Conservation (phyloP, 2,113 vertebrate species). For the Hassar affinis region DNA sequence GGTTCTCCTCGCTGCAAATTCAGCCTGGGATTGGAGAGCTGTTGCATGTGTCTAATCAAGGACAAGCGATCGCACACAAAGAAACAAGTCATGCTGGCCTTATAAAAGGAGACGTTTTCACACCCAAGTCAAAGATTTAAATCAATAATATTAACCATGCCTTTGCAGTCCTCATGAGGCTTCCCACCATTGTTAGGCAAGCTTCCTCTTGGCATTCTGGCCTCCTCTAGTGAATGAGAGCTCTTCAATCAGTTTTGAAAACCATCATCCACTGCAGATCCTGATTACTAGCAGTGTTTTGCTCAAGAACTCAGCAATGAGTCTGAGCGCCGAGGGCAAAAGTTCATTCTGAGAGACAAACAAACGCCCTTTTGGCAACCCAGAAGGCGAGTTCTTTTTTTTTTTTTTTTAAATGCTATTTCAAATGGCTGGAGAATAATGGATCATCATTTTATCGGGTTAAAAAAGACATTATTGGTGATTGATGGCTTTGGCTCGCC, state of each 20-base stretch:
- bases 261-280: conserved; percentile 17
- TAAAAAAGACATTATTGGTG: conserved; percentile 38
- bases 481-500: conserved; percentile 27
- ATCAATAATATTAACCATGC: conserved; percentile 55
- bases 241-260: conserved; percentile 49
- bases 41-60: conserved; percentile 39
- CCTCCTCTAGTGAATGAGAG: conserved; percentile 37
- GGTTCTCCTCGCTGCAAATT: conserved; percentile 6
- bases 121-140: conserved; percentile 51
- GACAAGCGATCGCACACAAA: conserved; percentile 40
- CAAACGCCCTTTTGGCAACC: background rate
- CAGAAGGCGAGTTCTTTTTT: background rate
- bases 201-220: conserved; percentile 38
- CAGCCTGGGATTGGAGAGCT: conserved; percentile 6
- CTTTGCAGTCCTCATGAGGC: conserved; percentile 36
- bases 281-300: conserved; percentile 37
- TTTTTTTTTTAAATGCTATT: conserved; percentile 11
- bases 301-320: conserved; percentile 21
- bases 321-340: background rate
- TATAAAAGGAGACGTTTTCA: conserved; percentile 51
- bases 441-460: conserved; percentile 35
- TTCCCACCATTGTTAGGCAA: conserved; percentile 32
- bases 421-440: conserved; percentile 20
- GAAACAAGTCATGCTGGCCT: conserved; percentile 39
- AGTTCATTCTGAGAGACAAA: conserved; percentile 23